Conservation (phyloP, 2,888 invertebrate species). For the Apoderus coryli region DNA sequence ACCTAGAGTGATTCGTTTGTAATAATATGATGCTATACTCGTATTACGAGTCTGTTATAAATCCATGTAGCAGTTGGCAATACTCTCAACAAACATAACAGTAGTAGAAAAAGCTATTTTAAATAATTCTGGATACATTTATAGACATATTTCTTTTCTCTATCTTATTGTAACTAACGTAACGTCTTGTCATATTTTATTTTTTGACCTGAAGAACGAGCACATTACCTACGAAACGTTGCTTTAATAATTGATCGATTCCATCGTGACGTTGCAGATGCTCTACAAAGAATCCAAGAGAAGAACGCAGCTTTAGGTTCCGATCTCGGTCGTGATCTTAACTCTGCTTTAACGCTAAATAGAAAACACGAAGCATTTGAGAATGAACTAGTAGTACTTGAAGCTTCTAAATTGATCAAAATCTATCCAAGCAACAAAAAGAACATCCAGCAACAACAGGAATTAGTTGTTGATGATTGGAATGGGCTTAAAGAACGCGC, state of each 20-base stretch:
- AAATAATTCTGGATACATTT: no score
- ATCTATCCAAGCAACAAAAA: slow-evolving; percentile 85
- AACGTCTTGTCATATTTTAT: no score
- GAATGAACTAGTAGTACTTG: slow-evolving; percentile 82
- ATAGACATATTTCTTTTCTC: no score
- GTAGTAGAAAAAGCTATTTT: no score
- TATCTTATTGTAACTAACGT: no score
- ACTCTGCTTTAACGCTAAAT: slow-evolving; percentile 68
- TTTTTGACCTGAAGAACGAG: no score
- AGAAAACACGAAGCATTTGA: slow-evolving; percentile 86
- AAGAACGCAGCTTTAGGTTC: slow-evolving; percentile 75
- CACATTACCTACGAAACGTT: no score
- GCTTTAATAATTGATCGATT: slow-evolving; percentile 96
- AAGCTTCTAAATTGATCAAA: slow-evolving; percentile 73
- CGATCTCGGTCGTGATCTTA: slow-evolving; percentile 65
- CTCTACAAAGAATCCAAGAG: slow-evolving; percentile 77
- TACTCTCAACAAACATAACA: no score
- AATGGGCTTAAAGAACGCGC: slow-evolving; percentile 70
- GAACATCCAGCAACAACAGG: slow-evolving; percentile 78
- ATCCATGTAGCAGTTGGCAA: no score
- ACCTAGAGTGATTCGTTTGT: no score
- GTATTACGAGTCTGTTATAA: no score
- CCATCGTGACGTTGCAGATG: slow-evolving; percentile 90
- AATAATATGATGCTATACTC: no score
- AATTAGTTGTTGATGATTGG: slow-evolving; percentile 78